Evolutionary conservation across 2,797 vertebrate genomes (phyloP).

Genomic region (Crenuchus spilurus): DNA sequence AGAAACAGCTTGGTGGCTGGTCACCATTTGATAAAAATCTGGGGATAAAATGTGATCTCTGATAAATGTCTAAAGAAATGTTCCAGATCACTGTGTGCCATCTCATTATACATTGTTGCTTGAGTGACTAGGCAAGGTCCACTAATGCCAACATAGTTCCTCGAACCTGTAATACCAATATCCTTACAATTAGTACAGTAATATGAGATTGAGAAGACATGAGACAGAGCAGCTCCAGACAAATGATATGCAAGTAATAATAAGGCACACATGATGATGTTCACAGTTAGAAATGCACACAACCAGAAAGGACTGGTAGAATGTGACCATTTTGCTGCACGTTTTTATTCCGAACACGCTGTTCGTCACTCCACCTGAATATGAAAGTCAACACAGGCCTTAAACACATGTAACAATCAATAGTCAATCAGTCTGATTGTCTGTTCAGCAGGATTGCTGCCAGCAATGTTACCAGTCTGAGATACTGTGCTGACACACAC

Average conservation of each 20-base stretch:
- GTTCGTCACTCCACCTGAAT: neutral
- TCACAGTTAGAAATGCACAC: neutral
- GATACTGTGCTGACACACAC: slow-evolving; percentile 38
- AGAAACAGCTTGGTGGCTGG: neutral
- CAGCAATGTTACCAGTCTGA: slow-evolving; percentile 16
- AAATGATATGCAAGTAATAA: slow-evolving; percentile 28
- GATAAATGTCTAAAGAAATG: neutral
- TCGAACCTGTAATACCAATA: neutral
- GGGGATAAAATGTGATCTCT: neutral
- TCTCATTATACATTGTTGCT: neutral
- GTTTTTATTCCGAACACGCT: neutral
- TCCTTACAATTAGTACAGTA: neutral
- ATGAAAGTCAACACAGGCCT: slow-evolving; percentile 32
- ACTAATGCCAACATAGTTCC: neutral
- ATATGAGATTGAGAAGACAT: neutral
- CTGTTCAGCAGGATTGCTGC: slow-evolving; percentile 26
- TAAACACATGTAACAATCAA: slow-evolving; percentile 36
- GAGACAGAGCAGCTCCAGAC: neutral
- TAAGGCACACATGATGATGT: neutral
- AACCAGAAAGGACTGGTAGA: slow-evolving; percentile 2
- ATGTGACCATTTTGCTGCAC: slow-evolving; percentile 2
- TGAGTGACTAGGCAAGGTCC: neutral
- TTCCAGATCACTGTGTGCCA: slow-evolving; percentile 17
- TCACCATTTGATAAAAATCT: neutral
- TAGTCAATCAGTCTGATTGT: slow-evolving; percentile 22